Base-by-base conservation (phyloP, 1,140 invertebrate species). In the Chionoecetes opilio region DNA sequence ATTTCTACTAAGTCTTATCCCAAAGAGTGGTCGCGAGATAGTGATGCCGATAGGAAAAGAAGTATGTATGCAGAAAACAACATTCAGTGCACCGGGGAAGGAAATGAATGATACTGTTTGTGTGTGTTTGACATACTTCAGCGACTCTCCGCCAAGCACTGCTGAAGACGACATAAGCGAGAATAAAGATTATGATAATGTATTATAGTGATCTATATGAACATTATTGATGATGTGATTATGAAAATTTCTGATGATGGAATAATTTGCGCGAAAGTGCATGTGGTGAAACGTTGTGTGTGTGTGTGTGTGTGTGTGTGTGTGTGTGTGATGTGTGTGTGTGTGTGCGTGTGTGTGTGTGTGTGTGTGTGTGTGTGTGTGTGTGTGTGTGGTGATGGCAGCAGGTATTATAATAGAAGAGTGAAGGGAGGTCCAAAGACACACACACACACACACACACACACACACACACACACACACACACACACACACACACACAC, bases 221-320 rank as follows among this genome's bases (percentile, higher is more conserved):
- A n/a, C n/a, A n/a, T n/a, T n/a, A n/a, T n/a, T n/a, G n/a, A n/a
- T n/a, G n/a, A n/a, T n/a, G n/a, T n/a, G n/a, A n/a, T n/a, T n/a
- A n/a, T n/a, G n/a, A 85, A 53, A 3, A 41, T 31, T 41, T 31
- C 29, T 41, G 46, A 2, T 41, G n/a, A 91, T 21, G 6, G n/a
- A n/a, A 53, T 37, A 41, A 46, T 21, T 0, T 5, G 14, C 26
- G 21, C n/a, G 46, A 9, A 21, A 91, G 35, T 46, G 38, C n/a
- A 53, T n/a, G n/a, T n/a, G n/a, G n/a, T n/a, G 26, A 14, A 32
- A 32, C 14, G 5, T 17, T 91, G 31, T 21, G 37, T 29, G 88
- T 91, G 88, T 91, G n/a, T 91, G 88, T 91, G 38, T 91, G 37
- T 46, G 88, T 91, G 88, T 46, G 38, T 91, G 88, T 91, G 88